These are phyloP conservation scores for Anguilla pacifica DNA, from an alignment of 2,797 vertebrate species.

Conservation along the genomic window DNA sequence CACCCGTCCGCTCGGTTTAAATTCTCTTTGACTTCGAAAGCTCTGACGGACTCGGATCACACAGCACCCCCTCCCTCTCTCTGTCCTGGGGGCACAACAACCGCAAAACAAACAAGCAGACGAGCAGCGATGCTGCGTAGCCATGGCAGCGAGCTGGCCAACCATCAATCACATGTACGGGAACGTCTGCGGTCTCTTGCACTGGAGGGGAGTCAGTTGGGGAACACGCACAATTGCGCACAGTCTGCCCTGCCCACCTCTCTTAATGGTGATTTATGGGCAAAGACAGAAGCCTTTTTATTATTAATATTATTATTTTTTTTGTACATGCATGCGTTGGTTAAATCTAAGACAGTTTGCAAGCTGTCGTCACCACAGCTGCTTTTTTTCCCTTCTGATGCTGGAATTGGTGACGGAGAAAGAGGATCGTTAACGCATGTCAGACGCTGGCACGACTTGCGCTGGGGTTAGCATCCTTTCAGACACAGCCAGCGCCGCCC, in stretches of 20 bases:
- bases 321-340: neutral
- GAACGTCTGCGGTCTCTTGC: neutral
- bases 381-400: neutral
- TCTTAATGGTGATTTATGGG: neutral
- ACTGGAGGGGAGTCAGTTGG: neutral
- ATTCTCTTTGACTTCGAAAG: neutral
- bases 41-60: neutral
- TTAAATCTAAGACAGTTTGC: neutral
- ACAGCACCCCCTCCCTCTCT: neutral
- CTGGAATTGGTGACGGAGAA: neutral
- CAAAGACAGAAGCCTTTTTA: neutral
- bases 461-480: neutral
- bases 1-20: neutral
- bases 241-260: neutral
- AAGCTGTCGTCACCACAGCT: neutral
- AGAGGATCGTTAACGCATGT: neutral
- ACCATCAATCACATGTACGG: neutral
- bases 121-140: neutral
- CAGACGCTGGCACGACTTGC: neutral
- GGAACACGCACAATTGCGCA: neutral
- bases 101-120: neutral
- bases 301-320: neutral
- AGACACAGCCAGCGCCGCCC: neutral
- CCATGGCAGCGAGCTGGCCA: neutral
- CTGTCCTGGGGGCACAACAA: neutral